Percentiles rank a stretch among this genome's conserved stretches.
These are phyloP conservation scores for Eulemur coronatus DNA, from an alignment of 2,797 vertebrate genomes.

Conservation along the genomic window DNA sequence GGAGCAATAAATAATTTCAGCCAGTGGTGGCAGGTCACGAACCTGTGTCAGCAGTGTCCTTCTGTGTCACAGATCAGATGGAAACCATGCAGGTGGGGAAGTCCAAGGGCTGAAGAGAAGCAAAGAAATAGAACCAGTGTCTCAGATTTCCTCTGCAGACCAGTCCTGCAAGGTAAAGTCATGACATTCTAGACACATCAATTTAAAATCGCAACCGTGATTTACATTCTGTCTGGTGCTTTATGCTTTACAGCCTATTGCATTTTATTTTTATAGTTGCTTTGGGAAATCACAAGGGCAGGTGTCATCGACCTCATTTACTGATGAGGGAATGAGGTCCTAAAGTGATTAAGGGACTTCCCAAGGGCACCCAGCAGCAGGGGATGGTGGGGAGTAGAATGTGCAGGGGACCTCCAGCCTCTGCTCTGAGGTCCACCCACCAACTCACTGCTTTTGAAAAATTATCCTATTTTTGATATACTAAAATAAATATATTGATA, in stretches of 20 bases:
- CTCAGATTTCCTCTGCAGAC: background rate
- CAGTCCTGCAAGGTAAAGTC: background rate
- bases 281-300: slow-evolving; percentile 62
- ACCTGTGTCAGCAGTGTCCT: slow-evolving; percentile 31
- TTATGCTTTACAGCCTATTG: slow-evolving; percentile 56
- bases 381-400: background rate
- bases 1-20: slow-evolving; percentile 75
- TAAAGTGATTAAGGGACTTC: slow-evolving; percentile 40
- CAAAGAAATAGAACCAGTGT: background rate
- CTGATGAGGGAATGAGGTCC: slow-evolving; percentile 29
- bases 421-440: background rate
- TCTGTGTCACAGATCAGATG: background rate
- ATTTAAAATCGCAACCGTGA: slow-evolving; percentile 53
- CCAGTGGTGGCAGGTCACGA: slow-evolving; percentile 12
- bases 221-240: slow-evolving; percentile 30
- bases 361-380: background rate
- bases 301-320: slow-evolving; percentile 44
- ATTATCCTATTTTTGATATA: background rate
- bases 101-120: background rate
- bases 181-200: background rate
- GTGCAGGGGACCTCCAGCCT: background rate
- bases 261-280: slow-evolving; percentile 64
- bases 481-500: background rate
- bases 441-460: background rate
- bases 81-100: background rate